Conservation (phyloP, 2,113 vertebrate genomes). For the Boleophthalmus pectinirostris region DNA sequence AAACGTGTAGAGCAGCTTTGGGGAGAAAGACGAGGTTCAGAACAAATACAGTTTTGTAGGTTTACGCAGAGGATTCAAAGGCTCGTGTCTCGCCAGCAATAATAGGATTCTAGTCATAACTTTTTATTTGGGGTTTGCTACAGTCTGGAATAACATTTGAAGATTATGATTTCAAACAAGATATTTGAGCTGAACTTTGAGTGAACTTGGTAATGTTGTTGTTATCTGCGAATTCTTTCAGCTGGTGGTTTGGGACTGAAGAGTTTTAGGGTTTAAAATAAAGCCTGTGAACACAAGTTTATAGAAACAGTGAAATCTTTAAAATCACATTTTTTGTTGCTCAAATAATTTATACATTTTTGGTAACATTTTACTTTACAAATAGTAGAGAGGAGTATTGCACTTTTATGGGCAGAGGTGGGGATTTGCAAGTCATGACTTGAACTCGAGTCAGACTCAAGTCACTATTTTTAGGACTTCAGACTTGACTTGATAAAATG, state of each 20-base stretch:
- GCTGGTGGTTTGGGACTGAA: background rate
- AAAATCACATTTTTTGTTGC: too few species aligned
- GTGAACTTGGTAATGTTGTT: background rate
- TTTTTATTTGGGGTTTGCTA: conserved; percentile 31
- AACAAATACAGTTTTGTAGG: conserved; percentile 47
- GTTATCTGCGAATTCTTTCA: background rate
- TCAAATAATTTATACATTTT: too few species aligned
- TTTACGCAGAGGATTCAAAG: conserved; percentile 56
- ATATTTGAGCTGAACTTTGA: background rate
- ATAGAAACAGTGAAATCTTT: background rate
- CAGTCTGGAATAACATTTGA: conserved; percentile 21
- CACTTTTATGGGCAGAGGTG: too few species aligned
- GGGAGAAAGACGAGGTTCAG: conserved; percentile 49
- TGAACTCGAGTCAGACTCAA: too few species aligned
- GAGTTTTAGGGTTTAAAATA: background rate
- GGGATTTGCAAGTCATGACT: too few species aligned
- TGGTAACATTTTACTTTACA: too few species aligned
- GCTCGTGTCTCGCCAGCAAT: conserved; percentile 41
- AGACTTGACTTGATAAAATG: too few species aligned
- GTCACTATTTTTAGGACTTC: too few species aligned
- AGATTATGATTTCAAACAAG: conserved; percentile 2
- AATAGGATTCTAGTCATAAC: conserved; percentile 29
- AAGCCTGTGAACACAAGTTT: too few species aligned
- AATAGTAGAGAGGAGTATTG: too few species aligned
- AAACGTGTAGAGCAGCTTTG: conserved; percentile 56